Percentiles rank a stretch among this genome's conserved stretches.
phyloP scores from a whole-genome alignment of 53 echinoderm and acorn worm species.

The Pentamera pediparva region DNA sequence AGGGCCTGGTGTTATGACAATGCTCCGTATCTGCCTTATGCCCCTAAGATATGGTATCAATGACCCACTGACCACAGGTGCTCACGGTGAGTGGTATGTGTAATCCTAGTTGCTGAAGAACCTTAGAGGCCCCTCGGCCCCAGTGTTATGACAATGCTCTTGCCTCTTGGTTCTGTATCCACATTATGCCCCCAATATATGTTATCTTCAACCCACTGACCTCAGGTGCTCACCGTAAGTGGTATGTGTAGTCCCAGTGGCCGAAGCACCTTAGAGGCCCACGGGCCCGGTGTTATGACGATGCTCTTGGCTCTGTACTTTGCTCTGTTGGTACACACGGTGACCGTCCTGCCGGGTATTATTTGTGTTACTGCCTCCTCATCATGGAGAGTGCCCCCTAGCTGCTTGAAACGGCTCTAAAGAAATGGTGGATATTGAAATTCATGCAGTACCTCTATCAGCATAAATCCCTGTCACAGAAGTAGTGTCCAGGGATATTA shows the following conservation, averaged over 20 bases:
- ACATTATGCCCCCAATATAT: neutral
- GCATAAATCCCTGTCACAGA: no score
- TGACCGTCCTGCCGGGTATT: slow-evolving; percentile 55
- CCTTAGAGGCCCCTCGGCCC: slow-evolving; percentile 76
- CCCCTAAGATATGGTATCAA: no score
- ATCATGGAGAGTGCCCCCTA: slow-evolving; percentile 65
- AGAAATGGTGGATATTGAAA: no score
- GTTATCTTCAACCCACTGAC: slow-evolving; percentile 40
- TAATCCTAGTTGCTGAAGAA: slow-evolving; percentile 66
- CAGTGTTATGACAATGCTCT: slow-evolving; percentile 59
- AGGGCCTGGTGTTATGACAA: no score
- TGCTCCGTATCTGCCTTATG: no score
- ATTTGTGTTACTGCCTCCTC: slow-evolving; percentile 63
- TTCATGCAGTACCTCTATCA: no score
- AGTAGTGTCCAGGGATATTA: no score
- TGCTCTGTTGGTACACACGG: slow-evolving; percentile 52
- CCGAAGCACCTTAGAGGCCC: slow-evolving; percentile 67
- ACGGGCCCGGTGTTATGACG: slow-evolving; percentile 78
- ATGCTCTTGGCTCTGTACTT: slow-evolving; percentile 58
- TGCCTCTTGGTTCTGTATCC: slow-evolving; percentile 35
- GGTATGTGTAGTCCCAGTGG: slow-evolving; percentile 75
- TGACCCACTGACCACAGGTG: no score
- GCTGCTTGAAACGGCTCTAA: slow-evolving; percentile 40
- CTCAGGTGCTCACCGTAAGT: no score
- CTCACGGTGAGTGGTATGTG: slow-evolving; percentile 67